These are phyloP conservation scores for Platycercus adscitus DNA, from an alignment of 2,113 vertebrate genomes.

Conservation along the genomic window DNA sequence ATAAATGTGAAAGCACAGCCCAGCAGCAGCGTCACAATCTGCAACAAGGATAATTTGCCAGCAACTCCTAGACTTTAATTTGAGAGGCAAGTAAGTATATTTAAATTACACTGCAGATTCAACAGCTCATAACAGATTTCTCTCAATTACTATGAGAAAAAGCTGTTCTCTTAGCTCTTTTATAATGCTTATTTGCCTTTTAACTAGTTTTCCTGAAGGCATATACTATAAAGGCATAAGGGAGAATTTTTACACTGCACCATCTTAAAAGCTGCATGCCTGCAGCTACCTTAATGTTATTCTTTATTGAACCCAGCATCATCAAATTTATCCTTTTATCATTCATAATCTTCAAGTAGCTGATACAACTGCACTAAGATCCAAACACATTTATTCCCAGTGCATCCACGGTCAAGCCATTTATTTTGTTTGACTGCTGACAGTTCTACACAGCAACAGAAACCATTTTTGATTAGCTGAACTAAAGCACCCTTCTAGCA, in stretches of 20 bases:
- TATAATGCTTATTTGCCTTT: conserved; percentile 46
- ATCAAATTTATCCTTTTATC: conserved; percentile 27
- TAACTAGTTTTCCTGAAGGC: conserved; percentile 43
- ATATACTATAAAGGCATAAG: conserved; percentile 13
- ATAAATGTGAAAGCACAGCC: background rate
- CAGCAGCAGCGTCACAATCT: background rate
- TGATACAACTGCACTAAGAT: background rate
- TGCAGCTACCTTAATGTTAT: conserved; percentile 46
- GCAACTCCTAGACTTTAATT: background rate
- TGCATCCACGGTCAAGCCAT: background rate
- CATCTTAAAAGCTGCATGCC: conserved; percentile 15
- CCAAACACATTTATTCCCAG: background rate
- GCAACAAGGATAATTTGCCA: background rate
- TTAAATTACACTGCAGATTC: conserved; percentile 26
- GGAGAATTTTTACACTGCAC: background rate
- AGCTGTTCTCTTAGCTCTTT: conserved; percentile 23
- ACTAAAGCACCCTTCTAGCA: conserved; percentile 34
- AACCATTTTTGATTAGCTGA: conserved; percentile 27
- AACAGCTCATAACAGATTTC: conserved; percentile 1
- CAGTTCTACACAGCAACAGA: background rate
- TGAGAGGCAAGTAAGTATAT: conserved; percentile 16
- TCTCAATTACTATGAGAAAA: conserved; percentile 4
- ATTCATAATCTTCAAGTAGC: conserved; percentile 22
- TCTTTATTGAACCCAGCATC: conserved; percentile 39
- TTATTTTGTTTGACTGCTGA: conserved; percentile 42